Base-by-base conservation (phyloP, 1,140 invertebrate genomes). In the Bicyclus anynana region DNA sequence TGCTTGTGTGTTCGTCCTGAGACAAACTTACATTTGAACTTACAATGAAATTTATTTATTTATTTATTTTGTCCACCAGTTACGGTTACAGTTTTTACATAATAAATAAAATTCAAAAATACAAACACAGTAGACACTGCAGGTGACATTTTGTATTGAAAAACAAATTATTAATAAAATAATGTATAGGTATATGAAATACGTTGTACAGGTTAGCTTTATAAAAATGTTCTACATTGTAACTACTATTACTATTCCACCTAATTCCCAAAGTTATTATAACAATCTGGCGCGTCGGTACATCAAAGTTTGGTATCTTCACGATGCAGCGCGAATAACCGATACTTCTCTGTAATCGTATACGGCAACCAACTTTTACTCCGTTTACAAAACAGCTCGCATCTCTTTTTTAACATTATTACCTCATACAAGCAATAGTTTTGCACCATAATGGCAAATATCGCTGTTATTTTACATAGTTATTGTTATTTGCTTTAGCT, bases 311-410 rank as follows among this genome's bases (percentile, higher is more conserved):
- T 7, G 10, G 29, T 33, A 33, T 33, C 29, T 12, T 33, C 9
- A 33, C 29, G 29, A 33, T 33, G 29, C 29, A 12, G 12, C 29
- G 29, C 29, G 29, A 33, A 33, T 33, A 33, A 33, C 29, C 29
- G 29, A 33, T 33, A 33, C 29, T 33, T 33, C 29, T 10, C 29
- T 12, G 29, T 10, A 33, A 33, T 33, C 4, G 29, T 33, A 33
- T 7, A 33, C n/a, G 9, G 29, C 29, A 33, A 33, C 29, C 29
- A 33, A 33, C 29, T 12, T 12, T 2, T 12, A 27, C 10, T 17
- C 53, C 44, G 55, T 64, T 59, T 47, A 59, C 58, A 33, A 52
- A 52, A 38, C 37, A 52, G 40, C 16, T 53, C 9, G 14, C 14
- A 27, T n/a, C 12, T 47, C 37, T 27, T 33, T 13, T 23, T 21